Conservation (phyloP, 2,888 invertebrate genomes). For the Formica aserva region DNA sequence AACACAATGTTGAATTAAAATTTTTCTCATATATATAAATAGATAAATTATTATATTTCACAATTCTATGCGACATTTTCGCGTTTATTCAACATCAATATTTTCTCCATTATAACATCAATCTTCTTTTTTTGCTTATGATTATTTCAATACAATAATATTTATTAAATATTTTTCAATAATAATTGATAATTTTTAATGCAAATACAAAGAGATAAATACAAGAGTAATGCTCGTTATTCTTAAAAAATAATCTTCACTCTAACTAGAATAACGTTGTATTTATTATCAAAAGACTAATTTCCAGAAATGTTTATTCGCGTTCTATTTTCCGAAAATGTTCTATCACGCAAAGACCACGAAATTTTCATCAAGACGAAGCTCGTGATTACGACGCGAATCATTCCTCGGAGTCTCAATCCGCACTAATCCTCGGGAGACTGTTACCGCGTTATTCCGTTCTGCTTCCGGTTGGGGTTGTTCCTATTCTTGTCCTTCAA, state of each 20-base stretch:
- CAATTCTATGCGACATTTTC: not conserved
- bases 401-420: slow-evolving; percentile 22
- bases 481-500: slow-evolving; percentile 25
- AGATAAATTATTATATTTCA: slow-evolving; percentile 15
- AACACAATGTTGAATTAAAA: slow-evolving; percentile 12
- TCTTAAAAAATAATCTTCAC: not conserved
- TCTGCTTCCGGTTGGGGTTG: not conserved
- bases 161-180: not conserved
- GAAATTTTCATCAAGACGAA: slow-evolving; percentile 47
- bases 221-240: not conserved
- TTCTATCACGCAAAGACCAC: not conserved
- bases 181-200: not conserved
- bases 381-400: slow-evolving; percentile 24
- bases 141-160: not conserved
- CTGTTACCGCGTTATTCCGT: slow-evolving; percentile 25
- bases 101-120: not conserved
- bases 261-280: not conserved
- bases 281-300: not conserved
- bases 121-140: not conserved
- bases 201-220: not conserved
- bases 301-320: not conserved
- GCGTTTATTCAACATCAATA: not conserved
- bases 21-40: not conserved
- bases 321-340: not conserved
- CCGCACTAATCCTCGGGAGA: slow-evolving; percentile 20